Base-by-base conservation (phyloP, 2,113 vertebrate genomes). In the Ammodytes marinus region DNA sequence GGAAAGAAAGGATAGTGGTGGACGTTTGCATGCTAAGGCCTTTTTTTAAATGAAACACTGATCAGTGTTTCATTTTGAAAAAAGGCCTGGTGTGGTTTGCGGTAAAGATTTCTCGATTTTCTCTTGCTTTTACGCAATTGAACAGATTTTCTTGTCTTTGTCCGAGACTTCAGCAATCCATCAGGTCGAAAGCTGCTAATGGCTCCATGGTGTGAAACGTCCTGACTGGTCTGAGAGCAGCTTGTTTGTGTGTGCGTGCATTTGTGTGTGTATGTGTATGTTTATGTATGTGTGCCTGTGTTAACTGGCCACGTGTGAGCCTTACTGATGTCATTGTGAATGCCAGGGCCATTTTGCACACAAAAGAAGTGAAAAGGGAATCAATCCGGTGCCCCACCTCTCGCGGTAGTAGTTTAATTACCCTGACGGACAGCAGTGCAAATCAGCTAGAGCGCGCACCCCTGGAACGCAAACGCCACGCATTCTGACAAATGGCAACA, bases 341-440 rank as follows among this genome's bases (percentile, higher is more conserved):
- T 81, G 82, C 69, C 49, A 70, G 55, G 78, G 82, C 73, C 42
- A 15, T 82, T 83, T 83, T 79, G 59, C 45, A 15, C 73, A 85
- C 69, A 77, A 80, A 86, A 79, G 64, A 66, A 83, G 74, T 86
- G 74, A 39, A 66, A 82, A n/a, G n/a, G 65, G 72, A 92, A 89
- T 93, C 88, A 86, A 85, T 91, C 77, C 69, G 43, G 14, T 46
- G 74, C 84, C 66, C 73, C 79, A 69, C 77, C 64, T 85, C 82
- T 61, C 40, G n/a, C n/a, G n/a, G 2, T 55, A 40, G 82, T n/a
- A 82, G 69, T 92, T 91, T 91, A 93, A 92, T 92, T 92, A 93
- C 84, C 66, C 80, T 10, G 79, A 90, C 53, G 27, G 89, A 89
- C 76, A 67, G 83, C 39, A 0, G 81, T 17, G 88, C 87, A 88